Conservation (phyloP, 2,797 vertebrate species). For the Protosalanx chinensis region DNA sequence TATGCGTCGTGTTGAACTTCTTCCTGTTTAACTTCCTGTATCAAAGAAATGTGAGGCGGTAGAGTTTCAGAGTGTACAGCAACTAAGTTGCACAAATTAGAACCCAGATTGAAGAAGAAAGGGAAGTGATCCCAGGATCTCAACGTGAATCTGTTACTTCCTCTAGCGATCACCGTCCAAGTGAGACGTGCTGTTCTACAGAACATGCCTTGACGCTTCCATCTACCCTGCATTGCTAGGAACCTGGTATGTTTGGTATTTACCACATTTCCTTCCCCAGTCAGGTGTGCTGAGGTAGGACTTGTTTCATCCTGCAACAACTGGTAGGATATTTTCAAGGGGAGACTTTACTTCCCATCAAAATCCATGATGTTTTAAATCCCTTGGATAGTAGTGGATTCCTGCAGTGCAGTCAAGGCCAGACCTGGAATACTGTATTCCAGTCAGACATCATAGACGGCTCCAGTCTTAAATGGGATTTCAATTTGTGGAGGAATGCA, state of each 20-base stretch:
- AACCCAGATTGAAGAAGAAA: too few species aligned
- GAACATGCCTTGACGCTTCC: too few species aligned
- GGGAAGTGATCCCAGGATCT: too few species aligned
- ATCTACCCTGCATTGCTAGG: too few species aligned
- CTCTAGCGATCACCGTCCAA: too few species aligned
- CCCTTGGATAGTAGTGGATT: neutral
- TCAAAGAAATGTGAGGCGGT: too few species aligned
- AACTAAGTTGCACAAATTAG: too few species aligned
- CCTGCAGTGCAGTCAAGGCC: too few species aligned
- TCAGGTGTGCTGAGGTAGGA: neutral
- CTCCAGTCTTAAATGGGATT: constrained; percentile 55
- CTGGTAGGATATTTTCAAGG: neutral
- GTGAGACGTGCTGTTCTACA: too few species aligned
- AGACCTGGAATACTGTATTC: constrained; percentile 45
- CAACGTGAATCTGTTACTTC: too few species aligned
- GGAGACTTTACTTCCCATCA: too few species aligned
- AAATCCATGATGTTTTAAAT: neutral
- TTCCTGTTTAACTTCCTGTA: neutral
- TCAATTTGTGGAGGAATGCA: constrained; percentile 48
- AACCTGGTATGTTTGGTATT: neutral
- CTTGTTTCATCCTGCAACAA: neutral
- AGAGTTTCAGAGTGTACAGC: too few species aligned
- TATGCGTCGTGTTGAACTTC: neutral
- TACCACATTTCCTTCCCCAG: neutral
- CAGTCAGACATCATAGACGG: constrained; percentile 43